Evolutionary conservation across 2,113 vertebrate species (phyloP).

Genomic region (Pelecanoides urinatrix): DNA sequence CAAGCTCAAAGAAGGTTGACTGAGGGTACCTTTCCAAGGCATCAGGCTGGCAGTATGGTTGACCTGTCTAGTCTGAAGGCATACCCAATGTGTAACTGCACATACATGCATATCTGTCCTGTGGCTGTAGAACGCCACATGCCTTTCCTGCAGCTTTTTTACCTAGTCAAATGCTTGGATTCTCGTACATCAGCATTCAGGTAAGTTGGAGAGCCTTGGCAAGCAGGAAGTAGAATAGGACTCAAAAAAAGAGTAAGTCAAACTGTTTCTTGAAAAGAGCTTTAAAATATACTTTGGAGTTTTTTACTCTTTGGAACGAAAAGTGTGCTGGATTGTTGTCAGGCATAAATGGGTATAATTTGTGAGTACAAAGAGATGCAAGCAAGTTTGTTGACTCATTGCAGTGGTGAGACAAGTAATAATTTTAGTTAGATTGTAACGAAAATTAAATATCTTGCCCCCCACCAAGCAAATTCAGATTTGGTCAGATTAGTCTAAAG

Average conservation of each 20-base stretch:
- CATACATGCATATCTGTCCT: background rate
- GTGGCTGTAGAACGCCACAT: background rate
- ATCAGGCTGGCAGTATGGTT: background rate
- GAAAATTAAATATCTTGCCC: background rate
- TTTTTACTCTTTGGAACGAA: background rate
- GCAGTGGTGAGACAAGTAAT: background rate
- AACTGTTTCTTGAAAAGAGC: background rate
- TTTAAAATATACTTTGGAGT: background rate
- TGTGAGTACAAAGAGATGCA: background rate
- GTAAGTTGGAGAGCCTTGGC: background rate
- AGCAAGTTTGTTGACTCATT: background rate
- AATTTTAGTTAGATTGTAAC: background rate
- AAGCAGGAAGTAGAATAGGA: background rate
- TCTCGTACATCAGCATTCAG: background rate
- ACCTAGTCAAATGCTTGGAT: background rate
- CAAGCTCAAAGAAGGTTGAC: background rate
- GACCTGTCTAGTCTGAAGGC: background rate
- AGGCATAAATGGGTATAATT: background rate
- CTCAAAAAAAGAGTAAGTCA: background rate
- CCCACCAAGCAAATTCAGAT: background rate
- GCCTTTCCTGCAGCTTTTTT: background rate
- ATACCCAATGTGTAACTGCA: background rate
- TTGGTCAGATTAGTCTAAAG: background rate
- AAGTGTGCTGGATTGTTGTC: background rate
- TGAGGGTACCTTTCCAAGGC: background rate